These are phyloP conservation scores for Neomonachus schauinslandi DNA, from an alignment of 2,113 vertebrate species.

Conservation along the genomic window DNA sequence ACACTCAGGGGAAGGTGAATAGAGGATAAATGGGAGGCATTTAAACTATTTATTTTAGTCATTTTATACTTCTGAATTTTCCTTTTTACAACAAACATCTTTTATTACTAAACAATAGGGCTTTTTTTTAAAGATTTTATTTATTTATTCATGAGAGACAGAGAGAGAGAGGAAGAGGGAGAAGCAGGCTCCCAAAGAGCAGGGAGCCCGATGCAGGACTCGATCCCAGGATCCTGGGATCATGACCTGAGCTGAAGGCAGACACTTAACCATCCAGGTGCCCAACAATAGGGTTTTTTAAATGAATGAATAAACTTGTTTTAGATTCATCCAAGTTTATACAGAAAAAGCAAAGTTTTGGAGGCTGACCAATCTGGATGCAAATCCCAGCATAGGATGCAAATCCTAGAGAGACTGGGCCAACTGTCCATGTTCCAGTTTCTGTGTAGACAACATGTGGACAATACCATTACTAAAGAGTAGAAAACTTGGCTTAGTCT, in stretches of 20 bases:
- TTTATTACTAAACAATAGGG: not conserved
- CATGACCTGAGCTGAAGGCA: too few relatives aligned
- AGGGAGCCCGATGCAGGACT: too few relatives aligned
- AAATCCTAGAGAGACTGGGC: not conserved
- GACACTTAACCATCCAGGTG: too few relatives aligned
- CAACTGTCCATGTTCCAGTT: not conserved
- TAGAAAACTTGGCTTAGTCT: not conserved
- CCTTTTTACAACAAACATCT: not conserved
- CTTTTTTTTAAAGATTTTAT: not conserved
- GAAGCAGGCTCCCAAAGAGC: too few relatives aligned
- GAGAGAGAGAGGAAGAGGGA: too few relatives aligned
- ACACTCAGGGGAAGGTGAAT: not conserved
- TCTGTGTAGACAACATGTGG: not conserved
- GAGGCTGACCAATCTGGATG: not conserved
- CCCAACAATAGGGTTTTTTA: not conserved
- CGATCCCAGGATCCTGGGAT: too few relatives aligned
- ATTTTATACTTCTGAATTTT: conserved; percentile 4
- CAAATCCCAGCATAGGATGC: not conserved
- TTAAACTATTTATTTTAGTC: not conserved
- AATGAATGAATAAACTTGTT: not conserved
- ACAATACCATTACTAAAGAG: not conserved
- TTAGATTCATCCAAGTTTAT: not conserved
- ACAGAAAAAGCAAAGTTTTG: not conserved
- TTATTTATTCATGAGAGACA: too few relatives aligned
- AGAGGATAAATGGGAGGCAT: not conserved